phyloP scores from a whole-genome alignment of 2,797 vertebrate species.

The Balearica regulorum region DNA sequence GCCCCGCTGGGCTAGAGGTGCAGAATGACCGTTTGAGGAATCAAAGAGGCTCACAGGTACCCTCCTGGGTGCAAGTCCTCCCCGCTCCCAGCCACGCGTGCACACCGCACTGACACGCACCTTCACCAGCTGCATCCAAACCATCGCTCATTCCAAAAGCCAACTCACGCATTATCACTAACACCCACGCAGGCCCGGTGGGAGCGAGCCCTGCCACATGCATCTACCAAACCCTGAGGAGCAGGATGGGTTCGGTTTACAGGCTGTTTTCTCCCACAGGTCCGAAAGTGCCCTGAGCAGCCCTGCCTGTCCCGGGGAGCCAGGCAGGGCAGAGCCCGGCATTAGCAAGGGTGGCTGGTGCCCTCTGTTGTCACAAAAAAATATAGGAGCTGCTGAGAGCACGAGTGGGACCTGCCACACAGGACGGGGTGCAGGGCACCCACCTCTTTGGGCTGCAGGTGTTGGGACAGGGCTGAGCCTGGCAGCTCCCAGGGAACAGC shows the following conservation, averaged over 20 bases:
- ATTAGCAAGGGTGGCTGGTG: constrained; percentile 42
- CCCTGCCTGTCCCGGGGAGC: background rate
- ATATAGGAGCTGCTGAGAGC: background rate
- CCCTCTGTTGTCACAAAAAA: constrained; percentile 54
- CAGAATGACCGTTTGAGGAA: background rate
- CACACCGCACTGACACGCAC: rapidly evolving
- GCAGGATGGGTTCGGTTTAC: background rate
- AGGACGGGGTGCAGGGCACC: background rate
- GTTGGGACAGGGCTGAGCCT: background rate
- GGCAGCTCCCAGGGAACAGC: background rate
- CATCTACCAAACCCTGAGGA: background rate
- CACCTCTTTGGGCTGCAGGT: background rate
- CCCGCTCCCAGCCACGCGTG: background rate
- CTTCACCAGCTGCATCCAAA: background rate
- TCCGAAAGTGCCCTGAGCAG: background rate
- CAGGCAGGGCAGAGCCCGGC: background rate
- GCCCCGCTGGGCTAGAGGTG: background rate
- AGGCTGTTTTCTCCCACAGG: background rate
- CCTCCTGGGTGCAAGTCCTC: background rate
- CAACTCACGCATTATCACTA: rapidly evolving
- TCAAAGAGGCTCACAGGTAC: too few relatives aligned
- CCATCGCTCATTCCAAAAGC: rapidly evolving
- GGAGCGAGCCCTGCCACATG: background rate
- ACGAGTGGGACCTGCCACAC: background rate
- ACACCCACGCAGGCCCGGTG: rapidly evolving